phyloP scores from a whole-genome alignment of 2,888 invertebrate genomes.

The Eudemis profundana region DNA sequence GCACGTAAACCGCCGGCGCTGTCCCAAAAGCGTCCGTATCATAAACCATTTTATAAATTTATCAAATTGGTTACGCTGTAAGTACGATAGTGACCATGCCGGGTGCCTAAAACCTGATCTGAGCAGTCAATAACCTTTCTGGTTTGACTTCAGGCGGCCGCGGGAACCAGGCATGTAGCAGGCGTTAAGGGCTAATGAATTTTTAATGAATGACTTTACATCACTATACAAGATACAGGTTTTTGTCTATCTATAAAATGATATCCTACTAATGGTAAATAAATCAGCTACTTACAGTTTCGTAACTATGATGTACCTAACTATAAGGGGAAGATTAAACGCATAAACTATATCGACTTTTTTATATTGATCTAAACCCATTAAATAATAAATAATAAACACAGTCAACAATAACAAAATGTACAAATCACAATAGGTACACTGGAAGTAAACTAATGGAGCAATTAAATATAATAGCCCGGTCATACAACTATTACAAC shows the following conservation, averaged over 20 bases:
- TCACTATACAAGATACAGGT: not conserved
- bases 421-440: not conserved
- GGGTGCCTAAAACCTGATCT: constrained; percentile 42
- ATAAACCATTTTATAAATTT: constrained; percentile 48
- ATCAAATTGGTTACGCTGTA: constrained; percentile 34
- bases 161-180: constrained; percentile 37
- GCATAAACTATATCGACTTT: not conserved
- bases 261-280: not conserved
- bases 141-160: constrained; percentile 34
- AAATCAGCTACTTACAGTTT: too few species aligned
- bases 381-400: constrained; percentile 14
- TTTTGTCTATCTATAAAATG: not conserved
- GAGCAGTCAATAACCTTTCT: constrained; percentile 42
- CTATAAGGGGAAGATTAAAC: constrained; percentile 5
- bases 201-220: constrained; percentile 23
- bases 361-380: constrained; percentile 14
- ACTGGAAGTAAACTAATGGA: not conserved
- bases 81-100: constrained; percentile 38
- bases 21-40: constrained; percentile 63
- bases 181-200: constrained; percentile 33
- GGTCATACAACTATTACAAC: constrained; percentile 11
- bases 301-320: too few species aligned
- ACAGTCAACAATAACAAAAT: constrained; percentile 6
- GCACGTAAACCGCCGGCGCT: constrained; percentile 81
- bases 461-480: constrained; percentile 13